Conservation (phyloP, 2,888 invertebrate genomes). For the Dasypogon diadema region DNA sequence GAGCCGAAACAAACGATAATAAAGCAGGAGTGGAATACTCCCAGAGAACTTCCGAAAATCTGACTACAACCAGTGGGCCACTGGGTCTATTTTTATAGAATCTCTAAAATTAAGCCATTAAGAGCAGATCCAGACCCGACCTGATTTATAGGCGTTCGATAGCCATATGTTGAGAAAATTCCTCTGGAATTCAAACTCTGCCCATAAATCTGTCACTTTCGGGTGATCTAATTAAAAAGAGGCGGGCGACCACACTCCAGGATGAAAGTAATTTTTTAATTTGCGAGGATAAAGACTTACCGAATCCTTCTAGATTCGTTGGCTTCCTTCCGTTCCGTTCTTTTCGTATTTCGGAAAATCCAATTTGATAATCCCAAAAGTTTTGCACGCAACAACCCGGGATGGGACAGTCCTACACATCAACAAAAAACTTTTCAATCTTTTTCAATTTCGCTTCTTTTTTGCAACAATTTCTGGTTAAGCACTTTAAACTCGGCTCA, state of each 20-base stretch:
- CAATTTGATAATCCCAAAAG: neutral
- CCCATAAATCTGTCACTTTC: neutral
- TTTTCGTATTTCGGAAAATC: neutral
- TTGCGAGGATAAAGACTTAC: neutral
- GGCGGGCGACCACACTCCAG: neutral
- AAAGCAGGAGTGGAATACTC: neutral
- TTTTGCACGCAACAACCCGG: neutral
- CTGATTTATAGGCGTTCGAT: neutral
- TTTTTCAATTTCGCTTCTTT: neutral
- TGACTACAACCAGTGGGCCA: neutral
- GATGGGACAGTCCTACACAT: neutral
- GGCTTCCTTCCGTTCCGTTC: neutral
- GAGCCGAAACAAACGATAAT: neutral
- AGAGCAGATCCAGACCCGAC: neutral
- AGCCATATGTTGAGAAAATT: conserved; percentile 1
- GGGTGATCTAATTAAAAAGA: neutral
- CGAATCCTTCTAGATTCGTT: neutral
- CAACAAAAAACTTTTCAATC: neutral
- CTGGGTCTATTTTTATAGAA: neutral
- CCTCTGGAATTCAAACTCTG: neutral
- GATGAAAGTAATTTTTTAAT: neutral
- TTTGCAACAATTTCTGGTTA: conserved; percentile 7
- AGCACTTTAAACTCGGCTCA: conserved; percentile 9
- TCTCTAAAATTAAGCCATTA: conserved; percentile 4
- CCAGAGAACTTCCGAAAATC: neutral